These are phyloP conservation scores for Cyprinus carpio DNA, from an alignment of 2,113 vertebrate species.

Conservation along the genomic window DNA sequence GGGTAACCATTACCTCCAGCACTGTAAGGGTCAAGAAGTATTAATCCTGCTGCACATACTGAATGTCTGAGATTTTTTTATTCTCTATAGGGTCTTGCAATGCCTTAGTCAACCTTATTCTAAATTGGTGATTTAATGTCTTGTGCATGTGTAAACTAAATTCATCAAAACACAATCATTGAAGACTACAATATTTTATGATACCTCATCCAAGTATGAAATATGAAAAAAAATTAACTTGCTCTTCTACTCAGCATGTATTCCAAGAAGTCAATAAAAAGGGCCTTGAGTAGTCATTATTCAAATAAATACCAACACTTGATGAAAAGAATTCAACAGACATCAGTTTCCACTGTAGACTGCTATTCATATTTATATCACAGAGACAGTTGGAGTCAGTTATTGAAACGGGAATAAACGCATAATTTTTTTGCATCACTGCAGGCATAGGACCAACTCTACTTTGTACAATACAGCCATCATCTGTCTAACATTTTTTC, in stretches of 20 bases:
- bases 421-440: slow-evolving; percentile 71
- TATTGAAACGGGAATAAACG: slow-evolving; percentile 81
- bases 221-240: not conserved
- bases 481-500: slow-evolving; percentile 68
- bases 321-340: slow-evolving; percentile 37
- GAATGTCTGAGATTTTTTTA: too few relatives aligned
- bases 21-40: not conserved
- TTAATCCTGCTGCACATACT: not conserved
- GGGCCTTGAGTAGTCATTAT: not conserved
- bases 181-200: not conserved
- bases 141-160: not conserved
- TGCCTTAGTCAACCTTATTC: not conserved
- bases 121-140: not conserved
- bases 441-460: slow-evolving; percentile 77
- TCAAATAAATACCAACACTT: not conserved
- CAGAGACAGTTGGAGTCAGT: slow-evolving; percentile 78
- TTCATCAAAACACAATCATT: not conserved
- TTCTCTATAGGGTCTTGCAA: not conserved
- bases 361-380: slow-evolving; percentile 76
- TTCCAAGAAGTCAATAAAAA: not conserved
- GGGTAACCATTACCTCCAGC: not conserved
- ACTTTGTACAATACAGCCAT: slow-evolving; percentile 69
- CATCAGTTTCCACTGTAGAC: slow-evolving; percentile 69
- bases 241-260: not conserved
- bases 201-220: not conserved